Evolutionary conservation across 1,140 invertebrate genomes (phyloP), one percentile per base, ranked within the genome.

Genomic region (Metaphire vulgaris): DNA sequence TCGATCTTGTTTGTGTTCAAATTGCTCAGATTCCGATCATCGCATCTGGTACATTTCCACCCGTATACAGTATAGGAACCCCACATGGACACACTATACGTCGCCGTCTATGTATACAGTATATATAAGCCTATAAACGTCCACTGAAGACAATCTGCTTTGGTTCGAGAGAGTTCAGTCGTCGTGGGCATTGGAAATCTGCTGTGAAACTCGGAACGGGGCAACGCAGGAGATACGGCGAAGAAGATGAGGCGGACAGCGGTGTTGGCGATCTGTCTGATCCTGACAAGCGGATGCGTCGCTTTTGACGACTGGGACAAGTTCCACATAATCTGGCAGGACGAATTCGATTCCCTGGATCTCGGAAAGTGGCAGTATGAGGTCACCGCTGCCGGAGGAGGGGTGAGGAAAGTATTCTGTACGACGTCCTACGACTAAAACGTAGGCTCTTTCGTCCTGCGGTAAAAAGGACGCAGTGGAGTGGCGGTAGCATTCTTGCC

Each of bases 341-440:
- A 69, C 31, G 67, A 69, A 26, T 69, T 69, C 67, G 67, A 69
- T 69, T 26, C 14, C 31, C 14, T 28, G 2, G 67, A 69, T 26
- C 2, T 2, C 26, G 30, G n/a, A 28, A 69, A 69, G 67, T 69
- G 67, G 67, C n/a, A 69, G n/a, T 26, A 69, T 69, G 67, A 69
- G n/a, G 30, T 69, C 67, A 69, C 67, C 14, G 67, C 67, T 28
- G 14, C n/a, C 2, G 67, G 67, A 2, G 67, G 67, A 69, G 67
- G 67, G 67, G 67, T 69, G 26, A 69, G 67, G n/a, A n/a, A n/a
- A n/a, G n/a, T n/a, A n/a, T n/a, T n/a, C n/a, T n/a, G n/a, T n/a
- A n/a, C n/a, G n/a, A n/a, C n/a, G n/a, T n/a, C n/a, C n/a, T n/a
- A n/a, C n/a, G n/a, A n/a, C n/a, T n/a, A n/a, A n/a, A n/a, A n/a